Evolutionary conservation across 2,797 vertebrate genomes (phyloP).

Genomic region (Myripristis jacobus): DNA sequence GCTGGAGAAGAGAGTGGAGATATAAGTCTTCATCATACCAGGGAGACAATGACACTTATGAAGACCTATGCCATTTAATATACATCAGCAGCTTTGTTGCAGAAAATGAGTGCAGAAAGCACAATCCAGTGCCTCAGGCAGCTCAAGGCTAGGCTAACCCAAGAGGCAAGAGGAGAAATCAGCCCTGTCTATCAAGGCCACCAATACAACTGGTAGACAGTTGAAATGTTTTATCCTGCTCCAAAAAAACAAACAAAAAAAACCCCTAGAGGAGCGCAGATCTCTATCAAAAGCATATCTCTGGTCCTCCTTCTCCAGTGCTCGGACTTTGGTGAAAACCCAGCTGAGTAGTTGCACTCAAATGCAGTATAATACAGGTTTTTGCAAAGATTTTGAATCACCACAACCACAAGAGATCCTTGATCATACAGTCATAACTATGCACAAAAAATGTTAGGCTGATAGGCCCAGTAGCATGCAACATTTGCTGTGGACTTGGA

Average conservation of each 20-base stretch:
- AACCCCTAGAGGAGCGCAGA: too few relatives aligned
- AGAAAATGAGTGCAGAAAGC: slow-evolving; percentile 58
- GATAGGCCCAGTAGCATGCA: too few relatives aligned
- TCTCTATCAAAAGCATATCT: too few relatives aligned
- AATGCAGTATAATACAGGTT: too few relatives aligned
- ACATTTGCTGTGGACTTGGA: too few relatives aligned
- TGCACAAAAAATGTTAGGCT: too few relatives aligned
- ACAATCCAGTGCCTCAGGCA: slow-evolving; percentile 45
- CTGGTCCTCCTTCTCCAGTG: too few relatives aligned
- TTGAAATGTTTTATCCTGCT: slow-evolving; percentile 23
- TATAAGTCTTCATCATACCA: slow-evolving; percentile 81
- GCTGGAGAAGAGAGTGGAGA: slow-evolving; percentile 58
- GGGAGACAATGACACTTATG: slow-evolving; percentile 80
- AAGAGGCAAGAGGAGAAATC: slow-evolving; percentile 51
- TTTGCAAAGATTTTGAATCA: too few relatives aligned
- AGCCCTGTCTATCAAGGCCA: slow-evolving; percentile 54
- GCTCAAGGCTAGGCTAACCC: slow-evolving; percentile 61
- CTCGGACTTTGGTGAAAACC: too few relatives aligned
- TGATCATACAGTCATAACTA: too few relatives aligned
- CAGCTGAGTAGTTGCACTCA: too few relatives aligned
- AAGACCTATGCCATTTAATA: slow-evolving; percentile 85
- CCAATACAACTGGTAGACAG: slow-evolving; percentile 25
- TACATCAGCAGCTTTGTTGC: slow-evolving; percentile 71
- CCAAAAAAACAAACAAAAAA: slow-evolving; percentile 11
- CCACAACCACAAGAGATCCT: too few relatives aligned